These are phyloP conservation scores for Pemphredon lugubris DNA, from an alignment of 2,888 invertebrate genomes.

Conservation along the genomic window DNA sequence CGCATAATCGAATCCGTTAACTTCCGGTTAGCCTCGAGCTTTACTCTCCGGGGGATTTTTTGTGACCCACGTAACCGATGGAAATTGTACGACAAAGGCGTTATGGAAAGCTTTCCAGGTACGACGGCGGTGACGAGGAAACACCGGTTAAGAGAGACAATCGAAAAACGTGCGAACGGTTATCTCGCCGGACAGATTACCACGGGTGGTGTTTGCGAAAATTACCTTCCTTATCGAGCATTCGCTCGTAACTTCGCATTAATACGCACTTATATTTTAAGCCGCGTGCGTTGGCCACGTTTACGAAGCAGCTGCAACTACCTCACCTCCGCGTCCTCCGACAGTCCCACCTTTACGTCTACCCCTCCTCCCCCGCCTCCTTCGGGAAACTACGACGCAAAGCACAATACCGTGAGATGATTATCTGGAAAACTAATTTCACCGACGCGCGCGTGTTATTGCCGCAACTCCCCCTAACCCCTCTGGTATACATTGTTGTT, in stretches of 20 bases:
- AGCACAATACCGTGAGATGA: slow-evolving; percentile 80
- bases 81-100: no score
- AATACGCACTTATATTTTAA: slow-evolving; percentile 76
- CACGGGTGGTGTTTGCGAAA: slow-evolving; percentile 65
- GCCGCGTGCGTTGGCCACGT: slow-evolving; percentile 45
- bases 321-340: slow-evolving; percentile 18
- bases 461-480: slow-evolving; percentile 42
- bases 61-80: no score
- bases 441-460: slow-evolving; percentile 73
- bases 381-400: slow-evolving; percentile 69
- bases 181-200: slow-evolving; percentile 30
- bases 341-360: slow-evolving; percentile 25
- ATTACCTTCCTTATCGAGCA: slow-evolving; percentile 76
- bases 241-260: slow-evolving; percentile 71
- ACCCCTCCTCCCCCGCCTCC: slow-evolving; percentile 35
- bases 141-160: background rate
- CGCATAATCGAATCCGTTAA: slow-evolving; percentile 5
- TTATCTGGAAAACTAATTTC: slow-evolving; percentile 81
- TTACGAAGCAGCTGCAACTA: slow-evolving; percentile 49
- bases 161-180: background rate
- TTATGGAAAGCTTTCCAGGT: no score
- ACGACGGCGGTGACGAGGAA: background rate
- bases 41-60: no score
- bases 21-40: no score
- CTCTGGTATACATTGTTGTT: slow-evolving; percentile 45